Conservation (phyloP, 2,113 vertebrate species). For the Calypte anna region DNA sequence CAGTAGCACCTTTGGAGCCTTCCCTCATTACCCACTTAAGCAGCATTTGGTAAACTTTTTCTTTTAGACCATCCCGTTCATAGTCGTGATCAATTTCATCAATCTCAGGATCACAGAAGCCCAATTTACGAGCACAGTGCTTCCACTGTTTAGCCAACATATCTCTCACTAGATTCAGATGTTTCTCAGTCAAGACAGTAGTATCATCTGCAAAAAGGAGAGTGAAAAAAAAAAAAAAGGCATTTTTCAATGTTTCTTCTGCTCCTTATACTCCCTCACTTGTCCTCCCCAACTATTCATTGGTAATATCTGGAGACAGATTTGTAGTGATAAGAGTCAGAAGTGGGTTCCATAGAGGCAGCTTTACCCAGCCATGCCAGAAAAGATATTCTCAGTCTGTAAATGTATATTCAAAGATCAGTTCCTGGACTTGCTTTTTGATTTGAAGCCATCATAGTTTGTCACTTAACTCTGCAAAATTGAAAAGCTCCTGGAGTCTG, state of each 20-base stretch:
- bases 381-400: neutral
- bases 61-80: conserved; percentile 86
- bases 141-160: conserved; percentile 90
- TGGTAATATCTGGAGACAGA: neutral
- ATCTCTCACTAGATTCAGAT: conserved; percentile 86
- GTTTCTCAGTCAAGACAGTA: conserved; percentile 73
- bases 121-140: conserved; percentile 84
- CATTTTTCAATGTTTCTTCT: neutral
- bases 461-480: neutral
- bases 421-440: neutral
- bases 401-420: neutral
- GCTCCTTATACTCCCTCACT: neutral
- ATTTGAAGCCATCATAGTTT: neutral
- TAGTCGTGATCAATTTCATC: conserved; percentile 92
- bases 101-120: conserved; percentile 82
- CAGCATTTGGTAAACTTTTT: conserved; percentile 94
- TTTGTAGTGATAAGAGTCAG: neutral
- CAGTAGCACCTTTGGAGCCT: conserved; percentile 84
- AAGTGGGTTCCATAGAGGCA: neutral
- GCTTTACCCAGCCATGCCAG: neutral
- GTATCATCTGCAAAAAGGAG: conserved; percentile 66
- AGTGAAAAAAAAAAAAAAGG: neutral
- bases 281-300: neutral
- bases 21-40: conserved; percentile 89
- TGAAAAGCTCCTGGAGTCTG: neutral